Base-by-base conservation (phyloP, 2,888 invertebrate genomes). In the Agrochola circellaris region DNA sequence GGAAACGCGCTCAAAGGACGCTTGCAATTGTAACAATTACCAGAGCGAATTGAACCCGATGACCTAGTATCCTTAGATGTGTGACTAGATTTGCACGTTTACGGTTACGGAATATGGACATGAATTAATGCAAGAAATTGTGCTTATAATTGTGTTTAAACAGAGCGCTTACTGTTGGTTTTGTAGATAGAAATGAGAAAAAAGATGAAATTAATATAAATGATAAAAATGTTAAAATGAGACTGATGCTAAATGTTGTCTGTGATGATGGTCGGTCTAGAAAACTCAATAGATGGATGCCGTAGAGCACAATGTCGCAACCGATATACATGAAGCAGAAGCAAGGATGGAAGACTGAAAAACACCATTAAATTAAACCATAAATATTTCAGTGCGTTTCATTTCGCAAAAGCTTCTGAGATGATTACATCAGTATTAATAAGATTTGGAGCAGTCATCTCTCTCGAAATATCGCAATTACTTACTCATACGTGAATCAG, bases 11-110 rank as follows among this genome's bases (percentile, higher is more conserved):
- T 81, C 91, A 93, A 91, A 94, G 94, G 94, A 94, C 94, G 93
- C 91, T 78, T 90, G 90, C 95, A 95, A 95, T 95, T 95, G 94
- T 86, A 86, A 89, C 93, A 93, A 95, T 95, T 94, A 95, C 89
- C 81, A 78, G 72, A 81, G 77, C 85, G 89, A 90, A 90, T 90
- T 93, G 93, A 92, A 90, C 91, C 86, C 88, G 87, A 80, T 86
- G 87, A 88, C 89, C 89, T 79, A 86, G 74, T 79, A 74, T 89
- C 89, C 83, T 79, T 79, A 75, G 75, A 60, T 70, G 62, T 26
- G 13, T 51, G 60, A 60, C 66, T 81, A 80, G 67, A 70, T 80
- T 80, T 42, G 54, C 78, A 77, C 62, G 60, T 61, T 73, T 42
- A 51, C 71, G 68, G 64, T 45, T 60, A 74, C 65, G 54, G 58